Percentiles rank a stretch among this genome's conserved stretches.
Evolutionary conservation across 1,140 invertebrate genomes (phyloP).

Genomic region (Eupristina koningsbergeri): DNA sequence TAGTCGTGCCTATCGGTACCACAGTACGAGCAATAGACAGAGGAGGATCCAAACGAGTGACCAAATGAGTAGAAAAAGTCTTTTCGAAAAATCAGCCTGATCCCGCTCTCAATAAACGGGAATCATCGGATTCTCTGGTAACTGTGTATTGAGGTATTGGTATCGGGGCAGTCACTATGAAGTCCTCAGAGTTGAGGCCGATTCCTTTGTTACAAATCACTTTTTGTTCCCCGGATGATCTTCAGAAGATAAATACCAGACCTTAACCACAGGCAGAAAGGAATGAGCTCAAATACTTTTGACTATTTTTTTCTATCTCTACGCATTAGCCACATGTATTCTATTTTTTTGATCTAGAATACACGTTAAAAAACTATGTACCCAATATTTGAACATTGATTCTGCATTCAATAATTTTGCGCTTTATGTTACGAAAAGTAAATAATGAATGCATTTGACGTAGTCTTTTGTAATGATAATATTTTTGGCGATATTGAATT

Average conservation of each 20-base stretch:
- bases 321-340: too few species aligned
- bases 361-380: too few species aligned
- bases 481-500: too few species aligned
- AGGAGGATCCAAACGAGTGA: conserved; percentile 41
- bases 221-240: neutral
- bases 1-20: neutral
- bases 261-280: neutral
- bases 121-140: neutral
- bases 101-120: conserved; percentile 51
- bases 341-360: too few species aligned
- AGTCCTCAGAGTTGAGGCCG: neutral
- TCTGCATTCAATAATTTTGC: too few species aligned
- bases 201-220: neutral
- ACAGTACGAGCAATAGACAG: neutral
- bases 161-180: conserved; percentile 50
- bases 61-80: conserved; percentile 45
- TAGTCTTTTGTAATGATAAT: too few species aligned
- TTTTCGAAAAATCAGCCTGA: conserved; percentile 59
- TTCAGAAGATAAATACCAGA: neutral
- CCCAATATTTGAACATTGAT: too few species aligned
- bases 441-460: too few species aligned
- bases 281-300: neutral
- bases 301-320: too few species aligned
- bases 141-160: neutral
- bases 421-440: too few species aligned